phyloP scores from a whole-genome alignment of 2,797 vertebrate species.

The Yasuhikotakia modesta region DNA sequence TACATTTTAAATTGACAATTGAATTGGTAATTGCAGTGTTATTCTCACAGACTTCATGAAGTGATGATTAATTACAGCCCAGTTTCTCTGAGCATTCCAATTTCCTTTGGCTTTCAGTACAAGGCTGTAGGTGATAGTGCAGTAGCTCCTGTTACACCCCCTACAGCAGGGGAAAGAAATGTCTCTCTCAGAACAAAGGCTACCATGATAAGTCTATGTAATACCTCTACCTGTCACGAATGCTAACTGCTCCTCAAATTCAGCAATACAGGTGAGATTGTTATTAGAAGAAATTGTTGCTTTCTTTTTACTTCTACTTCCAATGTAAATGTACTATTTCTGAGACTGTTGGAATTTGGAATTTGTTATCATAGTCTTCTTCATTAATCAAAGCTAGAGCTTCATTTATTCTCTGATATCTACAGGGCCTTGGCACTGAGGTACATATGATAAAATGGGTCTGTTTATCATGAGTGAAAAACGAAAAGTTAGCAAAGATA shows the following conservation, averaged over 20 bases:
- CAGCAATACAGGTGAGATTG: constrained; percentile 56
- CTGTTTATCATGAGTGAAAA: constrained; percentile 74
- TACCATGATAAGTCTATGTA: constrained; percentile 58
- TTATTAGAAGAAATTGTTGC: constrained; percentile 53
- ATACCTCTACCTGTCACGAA: constrained; percentile 38
- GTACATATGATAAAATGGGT: constrained; percentile 76
- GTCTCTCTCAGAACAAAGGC: constrained; percentile 57
- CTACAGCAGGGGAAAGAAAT: constrained; percentile 17
- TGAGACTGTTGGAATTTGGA: constrained; percentile 80
- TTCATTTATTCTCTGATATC: constrained; percentile 83
- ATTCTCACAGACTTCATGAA: constrained; percentile 90
- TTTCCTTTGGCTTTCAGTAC: constrained; percentile 84
- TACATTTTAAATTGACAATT: constrained; percentile 91
- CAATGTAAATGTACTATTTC: constrained; percentile 79
- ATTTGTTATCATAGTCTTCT: constrained; percentile 78
- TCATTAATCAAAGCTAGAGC: constrained; percentile 81
- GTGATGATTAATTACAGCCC: constrained; percentile 95
- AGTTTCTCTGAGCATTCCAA: constrained; percentile 82
- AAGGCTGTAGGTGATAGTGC: constrained; percentile 76
- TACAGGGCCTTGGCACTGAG: constrained; percentile 77
- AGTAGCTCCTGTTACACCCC: constrained; percentile 79
- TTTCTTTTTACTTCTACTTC: constrained; percentile 41
- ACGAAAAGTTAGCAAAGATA: constrained; percentile 60
- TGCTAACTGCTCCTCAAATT: constrained; percentile 54
- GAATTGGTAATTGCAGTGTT: constrained; percentile 84